These are phyloP conservation scores for Platypus cylindrus DNA, from an alignment of 2,888 invertebrate genomes.

Conservation along the genomic window DNA sequence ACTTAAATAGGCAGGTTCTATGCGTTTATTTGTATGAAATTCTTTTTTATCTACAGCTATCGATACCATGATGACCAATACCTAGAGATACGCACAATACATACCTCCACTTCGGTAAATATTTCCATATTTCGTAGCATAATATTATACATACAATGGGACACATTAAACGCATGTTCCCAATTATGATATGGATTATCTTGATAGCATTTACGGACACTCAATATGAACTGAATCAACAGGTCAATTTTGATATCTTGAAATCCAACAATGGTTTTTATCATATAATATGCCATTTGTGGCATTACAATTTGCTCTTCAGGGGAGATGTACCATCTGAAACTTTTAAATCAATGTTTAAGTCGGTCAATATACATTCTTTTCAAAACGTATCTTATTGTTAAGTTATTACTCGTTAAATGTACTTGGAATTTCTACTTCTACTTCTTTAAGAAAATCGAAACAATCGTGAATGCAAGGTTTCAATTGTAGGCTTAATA, in stretches of 20 bases:
- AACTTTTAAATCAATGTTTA: constrained; percentile 35
- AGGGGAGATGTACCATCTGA: constrained; percentile 43
- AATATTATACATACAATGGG: constrained; percentile 48
- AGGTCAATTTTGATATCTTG: constrained; percentile 31
- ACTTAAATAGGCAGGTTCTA: too few species aligned
- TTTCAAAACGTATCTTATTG: too few species aligned
- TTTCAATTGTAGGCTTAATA: constrained; percentile 39
- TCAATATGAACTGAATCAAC: constrained; percentile 39
- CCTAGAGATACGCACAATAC: too few species aligned
- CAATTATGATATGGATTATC: constrained; percentile 49
- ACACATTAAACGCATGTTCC: constrained; percentile 49
- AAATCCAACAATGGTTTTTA: constrained; percentile 37
- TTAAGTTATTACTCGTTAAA: constrained; percentile 37
- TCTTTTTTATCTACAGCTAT: too few species aligned
- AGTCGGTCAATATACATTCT: too few species aligned
- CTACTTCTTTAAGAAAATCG: constrained; percentile 35
- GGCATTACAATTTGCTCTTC: constrained; percentile 40
- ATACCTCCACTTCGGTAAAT: constrained; percentile 21
- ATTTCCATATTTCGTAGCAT: constrained; percentile 34
- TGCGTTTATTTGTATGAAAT: too few species aligned
- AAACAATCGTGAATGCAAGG: constrained; percentile 43
- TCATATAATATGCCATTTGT: constrained; percentile 41
- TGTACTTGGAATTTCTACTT: constrained; percentile 34
- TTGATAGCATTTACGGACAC: constrained; percentile 39
- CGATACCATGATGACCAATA: too few species aligned